Evolutionary conservation across 2,888 invertebrate genomes (phyloP), one percentile per base, ranked within the genome.

Genomic region (Autographa pulchrina): DNA sequence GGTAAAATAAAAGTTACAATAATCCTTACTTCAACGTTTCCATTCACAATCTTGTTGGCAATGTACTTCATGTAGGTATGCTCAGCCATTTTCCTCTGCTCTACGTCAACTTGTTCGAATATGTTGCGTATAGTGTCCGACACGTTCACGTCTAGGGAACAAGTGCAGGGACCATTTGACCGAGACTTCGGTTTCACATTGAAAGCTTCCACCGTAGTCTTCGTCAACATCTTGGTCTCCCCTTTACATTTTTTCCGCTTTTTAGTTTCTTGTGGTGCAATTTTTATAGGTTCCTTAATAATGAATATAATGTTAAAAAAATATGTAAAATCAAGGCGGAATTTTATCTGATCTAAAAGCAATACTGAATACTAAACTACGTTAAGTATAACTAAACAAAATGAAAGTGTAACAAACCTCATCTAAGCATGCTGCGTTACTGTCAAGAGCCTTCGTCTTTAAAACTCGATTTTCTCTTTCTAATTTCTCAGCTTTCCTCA

Each of bases 101-200:
- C 93, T 6, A 89, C 87, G 74, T 94, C 93, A 0, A 95, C 94
- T 88, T 95, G 94, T 65, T 95, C 92, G 72, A 96, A 95, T 84
- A 96, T 94, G 73, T 91, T 94, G 14, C 93, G 90, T 48, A 96
- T 93, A 0, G 95, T 94, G 16, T 95, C 95, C 0, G 95, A 94
- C 64, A 95, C 69, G 64, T 94, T 93, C 0, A 92, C 77, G 67
- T 95, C 95, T 1, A 94, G 71, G 1, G 94, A 90, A 75, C 95
- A 96, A 2, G 95, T 94, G 74, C 96, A 96, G 0, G 94, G 95
- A 0, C 95, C 93, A 11, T 86, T 87, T 1, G 84, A 69, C 6
- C 88, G 88, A 11, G 75, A 72, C 70, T 91, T 93, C 0, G 94
- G 94, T 60, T 88, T 91, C 0, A 95, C 91, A 66, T 94, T 91